Percentiles rank a stretch among this genome's conserved stretches.
phyloP scores from a whole-genome alignment of 2,888 invertebrate genomes.

The Pecten maximus region DNA sequence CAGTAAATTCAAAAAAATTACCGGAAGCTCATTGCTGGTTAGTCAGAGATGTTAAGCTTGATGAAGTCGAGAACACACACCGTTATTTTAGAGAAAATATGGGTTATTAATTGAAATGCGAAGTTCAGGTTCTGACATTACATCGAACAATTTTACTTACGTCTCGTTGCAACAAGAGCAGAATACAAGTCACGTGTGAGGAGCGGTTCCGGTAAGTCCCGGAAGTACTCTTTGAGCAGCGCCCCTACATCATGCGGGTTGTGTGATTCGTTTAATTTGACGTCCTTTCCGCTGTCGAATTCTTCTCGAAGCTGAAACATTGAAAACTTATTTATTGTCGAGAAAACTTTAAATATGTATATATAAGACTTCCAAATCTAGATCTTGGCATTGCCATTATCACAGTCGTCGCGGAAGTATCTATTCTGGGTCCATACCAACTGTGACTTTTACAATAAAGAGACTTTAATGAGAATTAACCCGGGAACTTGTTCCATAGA shows the following conservation, averaged over 20 bases:
- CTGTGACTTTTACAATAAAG: background rate
- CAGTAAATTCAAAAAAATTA: too few relatives aligned
- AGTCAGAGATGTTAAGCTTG: too few relatives aligned
- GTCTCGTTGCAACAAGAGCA: slow-evolving; percentile 94
- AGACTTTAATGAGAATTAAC: background rate
- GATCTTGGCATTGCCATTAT: too few relatives aligned
- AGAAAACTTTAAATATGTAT: too few relatives aligned
- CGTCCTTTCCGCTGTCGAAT: slow-evolving; percentile 89
- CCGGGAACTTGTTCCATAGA: background rate
- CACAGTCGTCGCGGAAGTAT: too few relatives aligned
- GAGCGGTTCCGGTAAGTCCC: slow-evolving; percentile 95
- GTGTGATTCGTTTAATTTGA: slow-evolving; percentile 88
- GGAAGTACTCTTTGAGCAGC: slow-evolving; percentile 94
- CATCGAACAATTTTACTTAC: slow-evolving; percentile 85
- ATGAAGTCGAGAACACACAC: too few relatives aligned
- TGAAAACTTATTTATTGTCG: background rate
- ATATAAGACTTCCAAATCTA: too few relatives aligned
- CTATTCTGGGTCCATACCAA: too few relatives aligned
- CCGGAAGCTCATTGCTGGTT: too few relatives aligned
- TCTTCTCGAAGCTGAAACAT: slow-evolving; percentile 90
- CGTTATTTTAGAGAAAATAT: too few relatives aligned
- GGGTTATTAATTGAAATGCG: too few relatives aligned
- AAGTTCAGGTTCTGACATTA: too few relatives aligned
- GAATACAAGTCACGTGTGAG: slow-evolving; percentile 94
- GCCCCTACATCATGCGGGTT: slow-evolving; percentile 97